Evolutionary conservation across 2,797 vertebrate genomes (phyloP), one percentile per base, ranked within the genome.

Genomic region (Orientallactaga sibirica): DNA sequence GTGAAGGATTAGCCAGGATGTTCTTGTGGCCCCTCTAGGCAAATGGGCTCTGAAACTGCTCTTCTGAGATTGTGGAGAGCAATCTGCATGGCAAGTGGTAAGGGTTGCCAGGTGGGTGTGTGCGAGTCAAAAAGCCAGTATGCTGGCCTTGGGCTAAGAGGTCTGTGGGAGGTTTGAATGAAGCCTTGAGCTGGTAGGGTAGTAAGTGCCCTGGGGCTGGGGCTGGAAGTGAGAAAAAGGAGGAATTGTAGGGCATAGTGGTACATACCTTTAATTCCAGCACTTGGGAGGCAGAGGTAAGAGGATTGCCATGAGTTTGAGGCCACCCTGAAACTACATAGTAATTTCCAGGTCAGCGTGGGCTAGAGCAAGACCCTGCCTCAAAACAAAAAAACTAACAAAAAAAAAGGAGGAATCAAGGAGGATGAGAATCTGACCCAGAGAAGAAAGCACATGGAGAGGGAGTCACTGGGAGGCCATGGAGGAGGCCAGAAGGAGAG

Each of bases 31-130:
- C 16, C 9, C n/a, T n/a, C 67, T 2, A 22, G 27, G 37, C 3
- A 1, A 29, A 22, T 15, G 3, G 62, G 68, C 43, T 43, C 84
- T 22, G n/a, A 22, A 52, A n/a, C 37, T 68, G n/a, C 48, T 61
- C 37, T 27, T 27, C 22, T 16, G 62, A 64, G 41, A 70, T 76
- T 18, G 0, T 33, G 37, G 68, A 41, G 41, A 37, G 5, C 37
- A 16, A 4, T 22, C 5, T 6, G 4, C 52, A 1, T 3, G 27
- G 9, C 48, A 82, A 27, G 20, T 37, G 61, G 10, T 27, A 6
- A n/a, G 27, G 29, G 10, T 33, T 18, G 48, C 8, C 1, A 2
- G 33, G 52, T 7, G 33, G n/a, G n/a, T 24, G 0, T 0, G 5
- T 14, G 73, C 14, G 6, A 14, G 14, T 11, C 0, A 0, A 58